A percentile compares a stretch with the other conserved stretches of the same genome.
These are phyloP conservation scores for Heterotis niloticus DNA, from an alignment of 2,113 vertebrate species.

Conservation along the genomic window DNA sequence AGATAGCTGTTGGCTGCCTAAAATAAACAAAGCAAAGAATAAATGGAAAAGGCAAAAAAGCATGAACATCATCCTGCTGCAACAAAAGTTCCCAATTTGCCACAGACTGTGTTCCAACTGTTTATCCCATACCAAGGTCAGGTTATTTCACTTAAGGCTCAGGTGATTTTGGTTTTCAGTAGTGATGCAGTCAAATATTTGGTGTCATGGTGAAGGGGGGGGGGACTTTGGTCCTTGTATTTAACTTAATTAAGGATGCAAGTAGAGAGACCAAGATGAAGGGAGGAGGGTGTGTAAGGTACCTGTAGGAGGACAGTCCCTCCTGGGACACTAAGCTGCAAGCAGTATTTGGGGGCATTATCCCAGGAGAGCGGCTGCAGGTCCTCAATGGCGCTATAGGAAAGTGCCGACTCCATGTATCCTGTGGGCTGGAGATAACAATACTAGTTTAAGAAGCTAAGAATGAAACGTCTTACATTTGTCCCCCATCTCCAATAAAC, in stretches of 20 bases:
- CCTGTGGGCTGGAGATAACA: constrained; percentile 81
- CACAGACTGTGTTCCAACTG: no score
- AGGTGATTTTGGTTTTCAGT: background rate
- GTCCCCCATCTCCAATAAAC: background rate
- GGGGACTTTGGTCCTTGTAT: no score
- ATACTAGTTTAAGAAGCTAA: background rate
- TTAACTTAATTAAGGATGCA: no score
- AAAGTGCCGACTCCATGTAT: constrained; percentile 95
- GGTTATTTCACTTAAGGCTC: background rate
- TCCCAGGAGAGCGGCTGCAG: constrained; percentile 98
- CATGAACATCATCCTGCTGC: background rate
- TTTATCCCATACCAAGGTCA: background rate
- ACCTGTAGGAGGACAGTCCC: constrained; percentile 96
- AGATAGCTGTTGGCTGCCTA: constrained; percentile 98
- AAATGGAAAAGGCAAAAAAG: background rate
- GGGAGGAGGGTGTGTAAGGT: constrained; percentile 27
- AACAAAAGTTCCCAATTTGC: no score
- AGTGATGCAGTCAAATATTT: background rate
- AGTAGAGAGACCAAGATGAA: no score
- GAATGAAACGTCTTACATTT: background rate
- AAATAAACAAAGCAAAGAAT: constrained; percentile 25
- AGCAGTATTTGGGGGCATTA: constrained; percentile 97
- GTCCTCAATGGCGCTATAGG: constrained; percentile 96
- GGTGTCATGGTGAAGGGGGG: no score
- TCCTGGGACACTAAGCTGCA: constrained; percentile 94